These are phyloP conservation scores for Heliconius melpomene DNA, from an alignment of 1,140 invertebrate species.

Conservation along the genomic window DNA sequence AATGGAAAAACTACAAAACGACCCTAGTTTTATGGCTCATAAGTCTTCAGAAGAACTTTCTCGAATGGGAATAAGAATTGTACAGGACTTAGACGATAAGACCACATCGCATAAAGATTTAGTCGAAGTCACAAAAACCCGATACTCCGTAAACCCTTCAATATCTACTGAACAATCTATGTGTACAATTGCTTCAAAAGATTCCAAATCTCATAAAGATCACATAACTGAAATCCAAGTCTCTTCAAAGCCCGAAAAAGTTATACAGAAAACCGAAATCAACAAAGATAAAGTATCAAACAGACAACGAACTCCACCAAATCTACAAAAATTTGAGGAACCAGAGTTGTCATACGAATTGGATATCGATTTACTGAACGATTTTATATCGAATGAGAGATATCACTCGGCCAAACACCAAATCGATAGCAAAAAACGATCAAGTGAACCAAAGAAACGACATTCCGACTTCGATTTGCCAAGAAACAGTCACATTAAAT, in stretches of 20 bases:
- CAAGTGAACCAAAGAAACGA: slow-evolving; percentile 75
- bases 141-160: slow-evolving; percentile 64
- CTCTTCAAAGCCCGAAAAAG: slow-evolving; percentile 67
- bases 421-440: slow-evolving; percentile 66
- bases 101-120: slow-evolving; percentile 57
- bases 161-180: slow-evolving; percentile 55
- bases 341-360: slow-evolving; percentile 70
- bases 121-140: slow-evolving; percentile 71
- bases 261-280: slow-evolving; percentile 55
- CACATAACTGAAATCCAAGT: slow-evolving; percentile 80
- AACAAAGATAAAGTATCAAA: slow-evolving; percentile 66
- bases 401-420: slow-evolving; percentile 72
- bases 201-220: slow-evolving; percentile 55
- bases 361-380: slow-evolving; percentile 72
- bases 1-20: slow-evolving; percentile 74
- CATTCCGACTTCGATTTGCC: slow-evolving; percentile 79
- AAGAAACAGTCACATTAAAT: slow-evolving; percentile 82
- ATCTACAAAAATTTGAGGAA: slow-evolving; percentile 53
- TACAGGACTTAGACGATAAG: slow-evolving; percentile 71
- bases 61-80: slow-evolving; percentile 66
- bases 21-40: slow-evolving; percentile 74
- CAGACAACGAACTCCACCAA: slow-evolving; percentile 61
- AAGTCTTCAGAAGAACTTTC: slow-evolving; percentile 71
- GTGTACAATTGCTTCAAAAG: slow-evolving; percentile 50
- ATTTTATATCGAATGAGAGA: slow-evolving; percentile 77